phyloP scores from a whole-genome alignment of 23 tunicate genomes.

The Trididemnum clinides region DNA sequence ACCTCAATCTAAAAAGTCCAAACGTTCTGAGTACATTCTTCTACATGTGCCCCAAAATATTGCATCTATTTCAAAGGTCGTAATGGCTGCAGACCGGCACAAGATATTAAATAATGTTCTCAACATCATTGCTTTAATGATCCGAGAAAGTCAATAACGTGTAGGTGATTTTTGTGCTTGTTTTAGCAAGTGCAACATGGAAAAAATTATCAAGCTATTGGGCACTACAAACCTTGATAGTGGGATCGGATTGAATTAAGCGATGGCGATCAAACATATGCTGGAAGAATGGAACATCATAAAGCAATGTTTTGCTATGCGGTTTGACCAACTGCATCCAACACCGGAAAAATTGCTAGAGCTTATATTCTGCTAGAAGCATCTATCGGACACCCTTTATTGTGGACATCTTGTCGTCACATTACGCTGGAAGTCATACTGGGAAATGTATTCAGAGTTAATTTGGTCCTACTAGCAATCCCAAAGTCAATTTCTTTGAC shows the following conservation, averaged over 20 bases:
- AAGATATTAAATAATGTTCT: neutral
- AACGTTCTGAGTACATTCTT: neutral
- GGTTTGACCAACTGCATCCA: slow-evolving; percentile 13
- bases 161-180: neutral
- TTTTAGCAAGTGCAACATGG: neutral
- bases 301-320: no score
- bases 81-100: slow-evolving; percentile 17
- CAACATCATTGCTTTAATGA: neutral
- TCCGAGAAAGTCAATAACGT: neutral
- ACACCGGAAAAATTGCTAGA: slow-evolving; percentile 1
- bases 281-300: no score
- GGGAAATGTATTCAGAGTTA: neutral
- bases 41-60: slow-evolving; percentile 10
- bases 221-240: neutral
- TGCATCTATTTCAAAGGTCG: slow-evolving; percentile 4
- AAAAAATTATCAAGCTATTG: neutral
- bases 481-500: slow-evolving; percentile 4
- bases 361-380: slow-evolving; percentile 12
- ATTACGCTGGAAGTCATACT: neutral
- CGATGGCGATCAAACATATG: slow-evolving; percentile 1
- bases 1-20: neutral
- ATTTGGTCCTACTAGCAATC: neutral
- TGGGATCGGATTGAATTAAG: slow-evolving; percentile 3
- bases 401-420: slow-evolving; percentile 22
- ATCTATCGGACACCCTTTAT: neutral